Conservation (phyloP, 2,888 invertebrate species). For the Caenorhabditis auriculariae region DNA sequence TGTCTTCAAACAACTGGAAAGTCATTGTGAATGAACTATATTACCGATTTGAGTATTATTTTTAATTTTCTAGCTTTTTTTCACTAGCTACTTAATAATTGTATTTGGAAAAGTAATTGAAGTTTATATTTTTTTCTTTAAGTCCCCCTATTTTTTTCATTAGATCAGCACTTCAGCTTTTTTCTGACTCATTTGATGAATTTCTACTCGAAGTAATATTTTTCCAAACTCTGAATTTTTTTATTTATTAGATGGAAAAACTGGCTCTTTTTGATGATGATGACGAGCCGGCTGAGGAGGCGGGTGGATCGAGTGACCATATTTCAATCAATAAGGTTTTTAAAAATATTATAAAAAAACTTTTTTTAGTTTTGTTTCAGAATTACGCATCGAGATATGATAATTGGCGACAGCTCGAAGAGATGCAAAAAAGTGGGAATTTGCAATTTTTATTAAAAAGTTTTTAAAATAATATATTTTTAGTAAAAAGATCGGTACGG, state of each 20-base stretch:
- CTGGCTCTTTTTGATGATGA: conserved; percentile 27
- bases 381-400: conserved; percentile 83
- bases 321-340: conserved; percentile 26
- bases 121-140: too few species aligned
- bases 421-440: conserved; percentile 71
- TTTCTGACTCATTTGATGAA: too few species aligned
- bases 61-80: too few species aligned
- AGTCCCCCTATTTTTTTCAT: too few species aligned
- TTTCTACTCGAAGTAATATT: too few species aligned
- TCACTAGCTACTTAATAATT: too few species aligned
- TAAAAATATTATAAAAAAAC: too few species aligned
- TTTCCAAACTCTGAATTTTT: neutral
- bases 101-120: too few species aligned
- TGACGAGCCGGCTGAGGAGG: conserved; percentile 9
- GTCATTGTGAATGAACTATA: too few species aligned
- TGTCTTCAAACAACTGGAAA: too few species aligned
- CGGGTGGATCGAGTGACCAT: neutral
- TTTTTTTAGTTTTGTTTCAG: conserved; percentile 66
- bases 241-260: conserved; percentile 17
- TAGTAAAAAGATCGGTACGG: conserved; percentile 53
- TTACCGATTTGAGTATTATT: too few species aligned
- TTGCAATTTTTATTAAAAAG: neutral
- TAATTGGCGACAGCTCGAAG: conserved; percentile 81
- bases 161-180: too few species aligned
- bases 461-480: conserved; percentile 10